Base-by-base conservation (phyloP, 2,888 invertebrate genomes). In the Tiliacea citrago region DNA sequence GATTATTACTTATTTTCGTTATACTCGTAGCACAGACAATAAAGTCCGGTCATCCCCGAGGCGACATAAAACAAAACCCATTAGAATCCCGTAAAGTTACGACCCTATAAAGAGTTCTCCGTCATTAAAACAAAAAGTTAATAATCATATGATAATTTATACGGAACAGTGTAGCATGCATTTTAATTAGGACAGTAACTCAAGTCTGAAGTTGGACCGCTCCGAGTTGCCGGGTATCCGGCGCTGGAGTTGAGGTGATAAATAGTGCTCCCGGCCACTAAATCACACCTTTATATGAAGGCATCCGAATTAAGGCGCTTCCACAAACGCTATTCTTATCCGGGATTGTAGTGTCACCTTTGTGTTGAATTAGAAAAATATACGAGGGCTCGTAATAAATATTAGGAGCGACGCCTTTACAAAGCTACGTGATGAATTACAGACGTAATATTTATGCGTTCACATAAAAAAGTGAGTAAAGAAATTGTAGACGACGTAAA, bases 281-380 rank as follows among this genome's bases (percentile, higher is more conserved):
- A 91, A 91, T 92, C 92, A 91, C 88, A 90, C 89, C 90, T 91
- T 92, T 91, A 89, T 90, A 89, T 85, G 87, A 88, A 89, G 85
- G 75, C 81, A 79, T 84, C 86, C 81, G 90, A 88, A 90, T 89
- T 89, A 88, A 81, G 82, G 85, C 80, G 80, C 79, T 78, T 79
- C 77, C 79, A 81, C 74, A 77, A 78, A 75, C 70, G 83, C 82
- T 81, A 80, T 78, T 82, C 77, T 81, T 86, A 83, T 76, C 76
- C 75, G 74, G 77, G 71, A 86, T 83, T 80, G 86, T 83, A 83
- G 78, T 87, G 86, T 76, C 81, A 75, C 77, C 82, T 75, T 86
- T 83, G 75, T 77, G 78, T 85, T 83, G 76, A 81, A 87, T 87
- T 86, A 84, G 82, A 86, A 82, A 88, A 87, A 87, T 84, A 80